Conservation (phyloP, 2,113 vertebrate species). For the Salvelinus fontinalis region DNA sequence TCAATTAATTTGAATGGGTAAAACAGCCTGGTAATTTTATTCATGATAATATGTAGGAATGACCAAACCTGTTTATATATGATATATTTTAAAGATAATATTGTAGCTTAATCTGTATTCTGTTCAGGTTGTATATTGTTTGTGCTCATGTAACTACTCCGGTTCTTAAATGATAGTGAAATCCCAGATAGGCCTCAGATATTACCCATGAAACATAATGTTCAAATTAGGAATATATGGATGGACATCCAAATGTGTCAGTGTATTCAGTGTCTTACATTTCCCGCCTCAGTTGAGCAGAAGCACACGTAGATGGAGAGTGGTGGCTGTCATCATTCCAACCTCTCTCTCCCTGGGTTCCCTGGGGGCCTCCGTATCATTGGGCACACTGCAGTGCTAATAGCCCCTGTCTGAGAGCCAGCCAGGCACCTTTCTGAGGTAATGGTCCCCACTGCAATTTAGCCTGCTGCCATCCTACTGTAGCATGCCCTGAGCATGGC, state of each 20-base stretch:
- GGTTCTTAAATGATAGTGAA: not conserved
- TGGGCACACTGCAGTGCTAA: conserved; percentile 65
- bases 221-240: conserved; percentile 3
- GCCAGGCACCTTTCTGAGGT: conserved; percentile 60
- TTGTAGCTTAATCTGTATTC: not conserved
- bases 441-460: conserved; percentile 63
- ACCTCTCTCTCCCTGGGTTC: conserved; percentile 42
- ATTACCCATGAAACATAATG: conserved; percentile 2
- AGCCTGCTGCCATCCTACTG: conserved; percentile 56
- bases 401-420: conserved; percentile 56
- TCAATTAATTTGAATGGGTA: not conserved
- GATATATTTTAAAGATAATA: not conserved
- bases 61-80: not conserved
- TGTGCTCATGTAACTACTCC: not conserved
- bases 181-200: not conserved
- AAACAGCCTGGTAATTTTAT: not conserved
- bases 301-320: conserved; percentile 29
- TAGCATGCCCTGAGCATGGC: conserved; percentile 53
- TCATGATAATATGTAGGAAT: not conserved
- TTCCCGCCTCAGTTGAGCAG: conserved; percentile 44
- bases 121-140: not conserved
- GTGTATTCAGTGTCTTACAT: conserved; percentile 39
- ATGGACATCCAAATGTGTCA: conserved; percentile 13
- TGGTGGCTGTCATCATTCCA: conserved; percentile 57
- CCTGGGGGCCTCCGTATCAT: conserved; percentile 54